phyloP scores from a whole-genome alignment of 2,797 vertebrate genomes.

The Myotis pilosus region DNA sequence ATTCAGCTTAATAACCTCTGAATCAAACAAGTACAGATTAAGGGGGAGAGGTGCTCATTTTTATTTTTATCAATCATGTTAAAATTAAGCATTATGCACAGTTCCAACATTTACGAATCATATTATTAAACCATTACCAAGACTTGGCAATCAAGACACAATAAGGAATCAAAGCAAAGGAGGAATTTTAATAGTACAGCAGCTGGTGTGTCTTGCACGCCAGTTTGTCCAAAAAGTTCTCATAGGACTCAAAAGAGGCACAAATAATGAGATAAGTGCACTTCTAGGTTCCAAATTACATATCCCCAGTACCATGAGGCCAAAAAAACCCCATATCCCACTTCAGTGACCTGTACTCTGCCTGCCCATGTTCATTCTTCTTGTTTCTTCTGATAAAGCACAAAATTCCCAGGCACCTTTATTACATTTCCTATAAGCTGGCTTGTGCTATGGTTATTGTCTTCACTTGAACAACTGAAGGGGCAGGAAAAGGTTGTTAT shows the following conservation, averaged over 20 bases:
- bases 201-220: conserved; percentile 53
- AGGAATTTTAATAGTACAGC: conserved; percentile 57
- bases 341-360: background rate
- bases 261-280: background rate
- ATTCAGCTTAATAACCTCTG: background rate
- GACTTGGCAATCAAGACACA: conserved; percentile 44
- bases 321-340: background rate
- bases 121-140: conserved; percentile 34
- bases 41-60: background rate
- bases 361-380: background rate
- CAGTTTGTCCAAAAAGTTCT: conserved; percentile 64
- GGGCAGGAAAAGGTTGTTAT: background rate
- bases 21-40: background rate
- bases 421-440: background rate
- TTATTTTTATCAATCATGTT: conserved; percentile 24
- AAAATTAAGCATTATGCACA: conserved; percentile 54
- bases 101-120: conserved; percentile 51
- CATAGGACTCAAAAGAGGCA: background rate
- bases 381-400: background rate
- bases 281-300: conserved; percentile 15
- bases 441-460: background rate
- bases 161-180: conserved; percentile 51
- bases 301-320: background rate
- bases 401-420: background rate
- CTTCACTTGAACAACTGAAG: background rate